Evolutionary conservation across 2,888 invertebrate genomes (phyloP), one percentile per base, ranked within the genome.

Genomic region (Balanococcus diminutus): DNA sequence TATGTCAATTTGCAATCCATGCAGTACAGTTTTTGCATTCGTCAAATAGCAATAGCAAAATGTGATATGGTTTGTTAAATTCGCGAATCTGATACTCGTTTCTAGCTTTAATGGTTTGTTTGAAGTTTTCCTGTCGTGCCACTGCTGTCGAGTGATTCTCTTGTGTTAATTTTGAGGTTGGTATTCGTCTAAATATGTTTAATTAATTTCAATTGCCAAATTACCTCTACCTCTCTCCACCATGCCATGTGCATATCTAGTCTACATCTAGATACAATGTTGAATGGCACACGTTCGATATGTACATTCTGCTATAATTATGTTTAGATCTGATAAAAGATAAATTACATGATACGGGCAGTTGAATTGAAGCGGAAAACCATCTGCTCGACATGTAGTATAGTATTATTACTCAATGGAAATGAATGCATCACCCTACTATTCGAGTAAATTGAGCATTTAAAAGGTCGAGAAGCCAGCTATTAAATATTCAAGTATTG

Each of bases 1-100:
- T 79, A 28, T 79, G 75, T 79, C 75, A 79, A 79, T 79, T 79
- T 79, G 32, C n/a, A 79, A 79, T 36, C 75, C 75, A 79, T 36
- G 75, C 36, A 79, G 36, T 36, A n/a, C 28, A 14, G 67, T 67
- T 28, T 67, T 25, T 67, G 67, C 67, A 67, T 67, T 67, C 67
- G 67, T 67, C 56, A 56, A 56, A 56, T 56, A 22, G 56, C 22
- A 56, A n/a, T n/a, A n/a, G n/a, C n/a, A n/a, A n/a, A 56, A 51
- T 19, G 51, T 42, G 42, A 5, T 46, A 46, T 51, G 51, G 11
- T 51, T 51, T 22, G 19, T 56, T 56, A 22, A 51, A 56, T 56
- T 56, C 9, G 9, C 9, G 5, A 56, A 56, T n/a, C 22, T 19
- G 56, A 56, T 56, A 56, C n/a, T 56, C n/a, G n/a, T 51, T 56